phyloP scores from a whole-genome alignment of 1,140 invertebrate genomes.

The Drosophila baimaii region DNA sequence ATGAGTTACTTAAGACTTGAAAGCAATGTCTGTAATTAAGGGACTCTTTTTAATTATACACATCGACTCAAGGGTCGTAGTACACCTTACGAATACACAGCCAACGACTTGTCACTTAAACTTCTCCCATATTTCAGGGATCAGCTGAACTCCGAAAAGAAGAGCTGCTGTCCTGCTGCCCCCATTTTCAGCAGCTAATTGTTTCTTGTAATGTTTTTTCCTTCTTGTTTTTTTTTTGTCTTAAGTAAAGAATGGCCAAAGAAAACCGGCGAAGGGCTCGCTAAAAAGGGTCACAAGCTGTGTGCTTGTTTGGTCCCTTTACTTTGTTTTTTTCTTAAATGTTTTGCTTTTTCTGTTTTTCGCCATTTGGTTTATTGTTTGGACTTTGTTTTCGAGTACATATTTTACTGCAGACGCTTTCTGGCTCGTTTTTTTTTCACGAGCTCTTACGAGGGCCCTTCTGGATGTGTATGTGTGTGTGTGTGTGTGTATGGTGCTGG shows the following conservation, averaged over 20 bases:
- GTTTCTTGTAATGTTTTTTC: constrained; percentile 73
- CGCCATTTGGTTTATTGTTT: constrained; percentile 80
- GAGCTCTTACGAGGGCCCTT: constrained; percentile 40
- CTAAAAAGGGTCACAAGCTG: constrained; percentile 77
- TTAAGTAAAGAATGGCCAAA: constrained; percentile 22
- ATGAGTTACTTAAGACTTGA: background rate
- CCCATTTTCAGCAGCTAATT: constrained; percentile 70
- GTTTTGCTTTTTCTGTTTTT: constrained; percentile 55
- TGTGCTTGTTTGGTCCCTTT: constrained; percentile 54
- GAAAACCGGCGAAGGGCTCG: constrained; percentile 26
- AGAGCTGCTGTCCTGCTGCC: constrained; percentile 46
- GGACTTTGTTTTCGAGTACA: constrained; percentile 76
- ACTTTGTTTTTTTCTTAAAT: constrained; percentile 27
- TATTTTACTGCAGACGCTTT: constrained; percentile 70
- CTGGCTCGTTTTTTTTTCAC: constrained; percentile 45
- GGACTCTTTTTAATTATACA: constrained; percentile 8
- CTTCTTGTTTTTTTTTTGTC: constrained; percentile 30
- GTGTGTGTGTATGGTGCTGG: constrained; percentile 7
- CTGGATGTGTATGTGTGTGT: constrained; percentile 18
- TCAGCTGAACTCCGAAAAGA: constrained; percentile 18
- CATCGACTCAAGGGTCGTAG: background rate
- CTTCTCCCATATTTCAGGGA: constrained; percentile 11
- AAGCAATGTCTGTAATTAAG: constrained; percentile 4
- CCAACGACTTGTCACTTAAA: constrained; percentile 11
- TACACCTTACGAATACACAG: background rate